phyloP scores from a whole-genome alignment of 2,888 invertebrate genomes.

The Drosophila greeni region DNA sequence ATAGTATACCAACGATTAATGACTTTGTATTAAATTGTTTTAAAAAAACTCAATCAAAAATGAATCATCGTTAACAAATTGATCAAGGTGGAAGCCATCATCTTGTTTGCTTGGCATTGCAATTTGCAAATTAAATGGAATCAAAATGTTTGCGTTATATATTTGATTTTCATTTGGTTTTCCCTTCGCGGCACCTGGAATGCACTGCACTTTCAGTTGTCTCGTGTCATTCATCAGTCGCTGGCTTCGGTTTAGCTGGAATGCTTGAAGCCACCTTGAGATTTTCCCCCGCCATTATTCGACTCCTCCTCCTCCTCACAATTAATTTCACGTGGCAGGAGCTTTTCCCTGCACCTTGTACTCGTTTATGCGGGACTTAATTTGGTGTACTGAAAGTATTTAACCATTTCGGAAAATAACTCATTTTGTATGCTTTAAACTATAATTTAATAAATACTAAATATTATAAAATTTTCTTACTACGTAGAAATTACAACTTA shows the following conservation, averaged over 20 bases:
- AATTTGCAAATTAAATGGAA: conserved; percentile 14
- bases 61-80: conserved; percentile 9
- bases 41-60: neutral
- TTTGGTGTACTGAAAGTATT: no score
- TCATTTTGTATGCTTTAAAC: no score
- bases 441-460: no score
- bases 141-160: conserved; percentile 7
- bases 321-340: conserved; percentile 2
- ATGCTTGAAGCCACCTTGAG: conserved; percentile 5
- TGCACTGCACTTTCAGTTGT: conserved; percentile 20
- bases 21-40: no score
- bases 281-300: neutral
- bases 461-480: no score
- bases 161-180: conserved; percentile 9
- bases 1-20: no score
- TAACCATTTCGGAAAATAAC: no score
- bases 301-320: neutral
- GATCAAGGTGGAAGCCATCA: conserved; percentile 29
- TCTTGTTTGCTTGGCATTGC: conserved; percentile 4
- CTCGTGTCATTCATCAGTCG: conserved; percentile 11
- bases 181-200: neutral
- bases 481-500: no score
- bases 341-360: neutral
- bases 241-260: conserved; percentile 1
- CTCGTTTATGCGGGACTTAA: conserved; percentile 5